Conservation (phyloP, 1,140 invertebrate genomes). For the Sminthurinus signatus region DNA sequence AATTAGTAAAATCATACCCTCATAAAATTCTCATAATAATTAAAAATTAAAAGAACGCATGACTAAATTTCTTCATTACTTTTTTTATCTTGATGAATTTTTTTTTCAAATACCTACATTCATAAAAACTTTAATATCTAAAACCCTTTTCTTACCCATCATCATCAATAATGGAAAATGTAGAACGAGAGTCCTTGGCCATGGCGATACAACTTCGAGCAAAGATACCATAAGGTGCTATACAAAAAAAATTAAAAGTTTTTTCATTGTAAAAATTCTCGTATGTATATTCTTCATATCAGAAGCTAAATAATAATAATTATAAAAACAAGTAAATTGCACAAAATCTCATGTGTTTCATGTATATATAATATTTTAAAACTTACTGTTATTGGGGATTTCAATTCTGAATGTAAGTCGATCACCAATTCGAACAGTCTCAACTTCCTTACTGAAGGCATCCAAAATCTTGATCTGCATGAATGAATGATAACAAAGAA, state of each 20-base stretch:
- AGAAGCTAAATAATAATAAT: too few species aligned
- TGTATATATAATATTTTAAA: too few species aligned
- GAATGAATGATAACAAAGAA: too few species aligned
- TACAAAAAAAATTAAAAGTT: constrained; percentile 41
- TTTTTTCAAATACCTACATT: constrained; percentile 2
- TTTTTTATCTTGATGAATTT: too few species aligned
- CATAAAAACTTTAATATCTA: too few species aligned
- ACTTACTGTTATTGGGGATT: constrained; percentile 90
- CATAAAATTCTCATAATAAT: too few species aligned
- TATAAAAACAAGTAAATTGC: too few species aligned
- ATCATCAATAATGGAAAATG: constrained; percentile 92
- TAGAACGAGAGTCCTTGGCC: constrained; percentile 93
- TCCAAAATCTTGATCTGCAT: constrained; percentile 86
- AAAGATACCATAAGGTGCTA: constrained; percentile 92
- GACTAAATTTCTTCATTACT: too few species aligned
- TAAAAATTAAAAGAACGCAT: too few species aligned
- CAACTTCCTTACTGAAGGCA: constrained; percentile 73
- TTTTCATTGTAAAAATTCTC: neutral
- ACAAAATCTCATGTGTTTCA: too few species aligned
- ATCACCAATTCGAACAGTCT: constrained; percentile 89
- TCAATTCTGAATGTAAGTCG: constrained; percentile 91
- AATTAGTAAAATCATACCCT: neutral
- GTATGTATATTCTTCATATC: too few species aligned
- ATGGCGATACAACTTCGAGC: constrained; percentile 91
- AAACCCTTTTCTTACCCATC: constrained; percentile 82